Evolutionary conservation across 2,113 vertebrate genomes (phyloP).

Genomic region (Pitta sordida): DNA sequence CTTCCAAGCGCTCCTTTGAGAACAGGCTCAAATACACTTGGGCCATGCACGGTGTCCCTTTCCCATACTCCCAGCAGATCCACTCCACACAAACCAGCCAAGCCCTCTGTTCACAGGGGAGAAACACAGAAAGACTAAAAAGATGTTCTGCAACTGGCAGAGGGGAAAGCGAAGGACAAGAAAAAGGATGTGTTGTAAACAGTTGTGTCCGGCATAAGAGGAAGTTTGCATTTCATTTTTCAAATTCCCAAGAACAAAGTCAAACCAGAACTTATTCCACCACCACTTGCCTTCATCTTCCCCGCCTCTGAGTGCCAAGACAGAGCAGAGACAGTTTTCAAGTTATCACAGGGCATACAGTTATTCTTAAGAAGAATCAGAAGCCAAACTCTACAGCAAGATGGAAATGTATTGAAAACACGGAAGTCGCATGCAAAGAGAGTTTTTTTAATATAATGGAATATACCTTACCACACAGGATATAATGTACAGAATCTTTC

Average conservation of each 20-base stretch:
- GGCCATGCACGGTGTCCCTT: background rate
- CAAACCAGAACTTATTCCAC: background rate
- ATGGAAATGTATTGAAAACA: background rate
- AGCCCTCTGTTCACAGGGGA: background rate
- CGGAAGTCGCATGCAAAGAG: background rate
- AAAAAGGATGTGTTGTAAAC: background rate
- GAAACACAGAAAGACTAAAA: background rate
- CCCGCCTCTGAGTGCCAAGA: background rate
- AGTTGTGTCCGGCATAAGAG: background rate
- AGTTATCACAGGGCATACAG: background rate
- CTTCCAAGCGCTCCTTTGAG: background rate
- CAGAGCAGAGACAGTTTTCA: background rate
- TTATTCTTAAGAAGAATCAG: background rate
- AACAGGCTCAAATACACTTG: background rate
- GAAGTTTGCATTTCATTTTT: background rate
- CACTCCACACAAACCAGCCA: background rate
- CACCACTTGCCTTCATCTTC: background rate
- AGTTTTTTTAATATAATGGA: background rate
- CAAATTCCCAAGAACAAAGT: background rate
- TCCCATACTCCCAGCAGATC: background rate
- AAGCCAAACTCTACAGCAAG: background rate
- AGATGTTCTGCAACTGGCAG: background rate
- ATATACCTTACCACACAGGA: background rate
- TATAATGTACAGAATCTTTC: background rate
- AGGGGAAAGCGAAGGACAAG: background rate